Conservation (phyloP, 2,888 invertebrate genomes). For the Iselma pallidipennis region DNA sequence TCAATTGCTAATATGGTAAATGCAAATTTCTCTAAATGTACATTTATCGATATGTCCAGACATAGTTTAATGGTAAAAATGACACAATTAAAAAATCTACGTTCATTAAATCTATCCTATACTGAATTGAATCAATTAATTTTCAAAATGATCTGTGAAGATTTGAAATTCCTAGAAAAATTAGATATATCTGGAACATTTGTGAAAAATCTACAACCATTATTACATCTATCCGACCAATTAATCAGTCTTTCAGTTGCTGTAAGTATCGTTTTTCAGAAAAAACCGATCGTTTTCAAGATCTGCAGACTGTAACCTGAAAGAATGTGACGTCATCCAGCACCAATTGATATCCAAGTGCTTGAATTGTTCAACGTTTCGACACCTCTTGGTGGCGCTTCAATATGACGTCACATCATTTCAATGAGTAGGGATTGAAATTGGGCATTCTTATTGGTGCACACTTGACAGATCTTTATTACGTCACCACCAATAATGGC, state of each 20-base stretch:
- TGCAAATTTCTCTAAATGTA: conserved; percentile 65
- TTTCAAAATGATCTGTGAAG: conserved; percentile 67
- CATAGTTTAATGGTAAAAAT: conserved; percentile 60
- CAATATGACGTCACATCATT: too few relatives aligned
- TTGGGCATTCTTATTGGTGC: too few relatives aligned
- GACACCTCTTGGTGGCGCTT: too few relatives aligned
- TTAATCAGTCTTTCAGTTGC: conserved; percentile 63
- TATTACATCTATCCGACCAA: conserved; percentile 61
- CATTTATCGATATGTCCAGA: conserved; percentile 62
- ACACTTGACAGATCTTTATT: too few relatives aligned
- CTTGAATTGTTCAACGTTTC: too few relatives aligned
- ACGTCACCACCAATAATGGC: too few relatives aligned
- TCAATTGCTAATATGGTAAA: conserved; percentile 64
- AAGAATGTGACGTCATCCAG: too few relatives aligned
- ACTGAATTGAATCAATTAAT: conserved; percentile 71
- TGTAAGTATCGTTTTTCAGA: conserved; percentile 50
- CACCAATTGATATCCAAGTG: too few relatives aligned
- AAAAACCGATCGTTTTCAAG: conserved; percentile 28
- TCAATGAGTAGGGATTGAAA: too few relatives aligned
- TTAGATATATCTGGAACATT: conserved; percentile 69
- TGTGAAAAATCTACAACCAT: conserved; percentile 65
- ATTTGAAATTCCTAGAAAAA: conserved; percentile 65
- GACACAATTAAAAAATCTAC: conserved; percentile 63
- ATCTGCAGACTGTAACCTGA: too few relatives aligned
- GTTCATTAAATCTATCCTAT: conserved; percentile 65